phyloP scores from a whole-genome alignment of 2,888 invertebrate genomes.

The Mimumesa dahlbomi region DNA sequence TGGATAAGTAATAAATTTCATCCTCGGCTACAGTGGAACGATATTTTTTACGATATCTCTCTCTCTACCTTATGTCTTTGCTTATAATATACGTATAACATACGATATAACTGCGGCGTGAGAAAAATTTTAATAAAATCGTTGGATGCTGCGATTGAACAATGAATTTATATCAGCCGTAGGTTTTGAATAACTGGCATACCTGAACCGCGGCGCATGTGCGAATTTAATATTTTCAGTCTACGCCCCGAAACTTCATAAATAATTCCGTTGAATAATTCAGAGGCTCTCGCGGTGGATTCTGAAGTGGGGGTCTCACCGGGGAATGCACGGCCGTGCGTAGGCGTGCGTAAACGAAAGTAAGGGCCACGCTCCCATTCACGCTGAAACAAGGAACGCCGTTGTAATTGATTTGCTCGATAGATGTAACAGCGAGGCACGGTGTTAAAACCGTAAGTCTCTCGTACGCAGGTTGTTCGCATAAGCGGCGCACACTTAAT shows the following conservation, averaged over 20 bases:
- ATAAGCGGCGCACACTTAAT: no score
- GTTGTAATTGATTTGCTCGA: slow-evolving; percentile 47
- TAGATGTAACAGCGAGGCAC: background rate
- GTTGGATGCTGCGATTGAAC: background rate
- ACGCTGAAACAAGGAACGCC: slow-evolving; percentile 28
- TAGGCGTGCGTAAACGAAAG: slow-evolving; percentile 48
- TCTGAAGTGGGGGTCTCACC: slow-evolving; percentile 4
- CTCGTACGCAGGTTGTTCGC: no score
- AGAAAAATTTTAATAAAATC: slow-evolving; percentile 4
- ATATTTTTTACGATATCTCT: no score
- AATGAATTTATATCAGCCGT: slow-evolving; percentile 1
- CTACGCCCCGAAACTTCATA: slow-evolving; percentile 36
- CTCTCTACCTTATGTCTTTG: no score
- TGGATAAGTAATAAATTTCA: no score
- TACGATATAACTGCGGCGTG: background rate
- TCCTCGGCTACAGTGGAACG: no score
- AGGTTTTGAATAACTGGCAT: background rate
- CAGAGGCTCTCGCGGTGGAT: slow-evolving; percentile 14
- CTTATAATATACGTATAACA: no score
- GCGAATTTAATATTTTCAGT: slow-evolving; percentile 33
- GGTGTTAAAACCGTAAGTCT: no score
- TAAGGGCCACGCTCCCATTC: slow-evolving; percentile 48
- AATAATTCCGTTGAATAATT: slow-evolving; percentile 58
- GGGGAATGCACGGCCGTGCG: slow-evolving; percentile 18
- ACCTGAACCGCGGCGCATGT: background rate